Base-by-base conservation (phyloP, 1,140 invertebrate species). In the Chelonus insularis region DNA sequence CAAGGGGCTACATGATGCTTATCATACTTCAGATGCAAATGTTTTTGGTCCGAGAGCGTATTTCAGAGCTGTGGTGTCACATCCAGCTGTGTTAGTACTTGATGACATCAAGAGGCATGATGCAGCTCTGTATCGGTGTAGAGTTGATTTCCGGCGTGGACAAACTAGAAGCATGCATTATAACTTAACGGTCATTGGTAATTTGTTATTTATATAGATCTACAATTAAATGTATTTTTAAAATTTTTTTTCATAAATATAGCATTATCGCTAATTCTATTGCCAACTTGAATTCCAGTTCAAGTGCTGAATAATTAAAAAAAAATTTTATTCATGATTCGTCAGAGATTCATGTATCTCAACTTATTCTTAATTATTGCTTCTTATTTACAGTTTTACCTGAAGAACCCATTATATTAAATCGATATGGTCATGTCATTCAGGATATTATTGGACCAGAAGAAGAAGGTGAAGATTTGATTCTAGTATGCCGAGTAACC, bases 151-250 rank as follows among this genome's bases (percentile, higher is more conserved):
- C 81, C 84, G 88, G 57, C 92, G 92, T 73, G 90, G 91, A 37
- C 91, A 94, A 77, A 94, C 93, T 12, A 86, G 91, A 70, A 94
- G 91, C 76, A 91, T 92, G 72, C 86, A 89, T 70, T 93, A 94
- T 80, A 93, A 93, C 80, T 86, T 95, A 64, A 92, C 90, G 59
- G 90, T 95, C 68, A 91, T 95, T 72, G 91, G 93, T 95, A 78
- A 91, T 90, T 85, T 50, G 45, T 7, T 21, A 34, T 36, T 5
- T n/a, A 4, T 8, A 39, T 9, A n/a, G n/a, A n/a, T n/a, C n/a
- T n/a, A n/a, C n/a, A n/a, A n/a, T n/a, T n/a, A n/a, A n/a, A n/a
- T n/a, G n/a, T n/a, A n/a, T n/a, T n/a, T n/a, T n/a, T n/a, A n/a
- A n/a, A n/a, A n/a, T n/a, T n/a, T n/a, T n/a, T n/a, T n/a, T n/a